A percentile compares a stretch with the other conserved stretches of the same genome.
phyloP scores from a whole-genome alignment of 2,797 vertebrate species.

The Eutrigla gurnardus region DNA sequence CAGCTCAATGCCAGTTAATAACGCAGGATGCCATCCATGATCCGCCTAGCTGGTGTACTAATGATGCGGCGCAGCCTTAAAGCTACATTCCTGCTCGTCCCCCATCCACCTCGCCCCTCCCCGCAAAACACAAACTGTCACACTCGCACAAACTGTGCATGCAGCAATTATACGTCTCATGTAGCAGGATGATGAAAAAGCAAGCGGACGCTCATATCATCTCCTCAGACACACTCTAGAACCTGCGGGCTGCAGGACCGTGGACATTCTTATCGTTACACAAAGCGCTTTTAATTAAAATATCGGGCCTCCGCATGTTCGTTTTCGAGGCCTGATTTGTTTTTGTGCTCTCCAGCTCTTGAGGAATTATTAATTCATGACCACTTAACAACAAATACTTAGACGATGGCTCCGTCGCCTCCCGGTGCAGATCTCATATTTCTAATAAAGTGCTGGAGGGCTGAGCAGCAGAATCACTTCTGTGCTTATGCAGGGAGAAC shows the following conservation, averaged over 20 bases:
- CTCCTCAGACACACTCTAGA: slow-evolving; percentile 16
- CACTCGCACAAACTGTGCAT: not conserved
- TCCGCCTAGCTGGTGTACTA: slow-evolving; percentile 29
- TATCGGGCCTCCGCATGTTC: slow-evolving; percentile 31
- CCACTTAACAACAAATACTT: slow-evolving; percentile 35
- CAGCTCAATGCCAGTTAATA: slow-evolving; percentile 56
- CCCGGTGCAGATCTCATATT: not conserved
- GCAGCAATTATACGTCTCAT: slow-evolving; percentile 24
- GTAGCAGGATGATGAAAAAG: slow-evolving; percentile 7
- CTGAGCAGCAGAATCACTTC: slow-evolving; percentile 13
- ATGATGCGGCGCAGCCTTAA: slow-evolving; percentile 45
- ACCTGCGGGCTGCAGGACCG: slow-evolving; percentile 14
- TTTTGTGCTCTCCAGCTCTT: slow-evolving; percentile 28
- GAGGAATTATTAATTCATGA: slow-evolving; percentile 56
- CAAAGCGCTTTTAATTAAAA: slow-evolving; percentile 58
- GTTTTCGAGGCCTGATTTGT: slow-evolving; percentile 47
- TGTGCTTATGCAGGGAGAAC: slow-evolving; percentile 29
- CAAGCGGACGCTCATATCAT: slow-evolving; percentile 9
- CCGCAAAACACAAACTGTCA: slow-evolving; percentile 2
- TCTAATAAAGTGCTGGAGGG: slow-evolving; percentile 2
- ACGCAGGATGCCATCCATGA: slow-evolving; percentile 34
- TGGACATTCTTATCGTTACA: slow-evolving; percentile 28
- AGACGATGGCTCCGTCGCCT: not conserved
- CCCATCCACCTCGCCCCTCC: slow-evolving; percentile 19
- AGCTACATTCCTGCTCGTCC: slow-evolving; percentile 24